Percentiles rank a stretch among this genome's conserved stretches.
These are phyloP conservation scores for Vulpes ferrilata DNA, from an alignment of 2,113 vertebrate genomes.

Conservation along the genomic window DNA sequence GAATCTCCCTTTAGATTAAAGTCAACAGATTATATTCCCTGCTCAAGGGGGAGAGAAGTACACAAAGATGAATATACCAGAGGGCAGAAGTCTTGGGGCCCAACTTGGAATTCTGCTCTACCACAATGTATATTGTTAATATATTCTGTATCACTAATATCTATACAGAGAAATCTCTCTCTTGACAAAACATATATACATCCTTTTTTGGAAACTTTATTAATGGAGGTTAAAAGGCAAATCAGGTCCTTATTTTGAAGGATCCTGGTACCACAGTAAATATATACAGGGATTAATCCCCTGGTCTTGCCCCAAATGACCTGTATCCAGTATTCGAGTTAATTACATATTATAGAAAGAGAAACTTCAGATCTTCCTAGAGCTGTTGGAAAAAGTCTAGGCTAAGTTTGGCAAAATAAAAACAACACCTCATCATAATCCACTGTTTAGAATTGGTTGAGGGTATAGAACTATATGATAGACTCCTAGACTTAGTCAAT, in stretches of 20 bases:
- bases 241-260: background rate
- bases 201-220: background rate
- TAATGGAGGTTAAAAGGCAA: background rate
- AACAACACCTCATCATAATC: background rate
- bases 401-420: background rate
- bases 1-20: background rate
- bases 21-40: background rate
- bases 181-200: background rate
- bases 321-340: background rate
- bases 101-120: background rate
- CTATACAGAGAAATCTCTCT: background rate
- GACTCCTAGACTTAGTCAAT: background rate
- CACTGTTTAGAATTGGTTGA: background rate
- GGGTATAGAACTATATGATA: background rate
- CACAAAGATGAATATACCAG: background rate
- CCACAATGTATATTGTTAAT: background rate
- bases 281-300: background rate
- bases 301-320: background rate
- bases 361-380: background rate
- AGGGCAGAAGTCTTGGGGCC: background rate
- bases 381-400: background rate
- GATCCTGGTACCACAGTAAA: background rate
- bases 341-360: background rate
- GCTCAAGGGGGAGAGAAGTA: background rate
- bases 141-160: background rate